Evolutionary conservation across 2,113 vertebrate genomes (phyloP).

Genomic region (Circaetus cinerascens): DNA sequence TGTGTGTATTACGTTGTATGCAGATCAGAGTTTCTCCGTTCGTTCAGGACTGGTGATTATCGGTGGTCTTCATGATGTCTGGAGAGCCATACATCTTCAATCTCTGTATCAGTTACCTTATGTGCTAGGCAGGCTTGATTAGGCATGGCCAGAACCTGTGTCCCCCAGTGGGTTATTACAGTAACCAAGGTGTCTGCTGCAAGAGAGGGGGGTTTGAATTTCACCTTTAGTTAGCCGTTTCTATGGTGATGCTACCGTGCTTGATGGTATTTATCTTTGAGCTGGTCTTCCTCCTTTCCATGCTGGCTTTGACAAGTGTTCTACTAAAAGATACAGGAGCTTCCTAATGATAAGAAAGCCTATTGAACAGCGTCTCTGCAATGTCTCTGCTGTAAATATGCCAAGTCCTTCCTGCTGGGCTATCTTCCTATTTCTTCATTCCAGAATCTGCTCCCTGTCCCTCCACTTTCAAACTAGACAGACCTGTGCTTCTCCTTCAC

Average conservation of each 20-base stretch:
- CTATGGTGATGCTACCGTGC: fast-evolving
- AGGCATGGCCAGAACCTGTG: neutral
- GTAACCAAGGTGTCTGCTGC: neutral
- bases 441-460: neutral
- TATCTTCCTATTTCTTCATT: slow-evolving; percentile 40
- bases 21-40: neutral
- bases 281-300: neutral
- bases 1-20: fast-evolving
- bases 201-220: neutral
- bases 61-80: neutral
- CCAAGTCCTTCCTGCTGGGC: neutral
- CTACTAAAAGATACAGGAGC: neutral
- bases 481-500: slow-evolving; percentile 36
- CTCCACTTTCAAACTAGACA: slow-evolving; percentile 19
- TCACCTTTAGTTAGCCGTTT: neutral
- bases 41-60: neutral
- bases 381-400: neutral
- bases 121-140: neutral
- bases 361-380: neutral
- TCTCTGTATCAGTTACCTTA: neutral
- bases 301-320: neutral
- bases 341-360: neutral
- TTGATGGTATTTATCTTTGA: neutral
- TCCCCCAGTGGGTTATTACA: neutral
- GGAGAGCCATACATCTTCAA: neutral